A percentile compares a stretch with the other conserved stretches of the same genome.
phyloP scores from a whole-genome alignment of 30 jellyfish, hydroid and myxozoan genomes.

The Turritopsis dohrnii region DNA sequence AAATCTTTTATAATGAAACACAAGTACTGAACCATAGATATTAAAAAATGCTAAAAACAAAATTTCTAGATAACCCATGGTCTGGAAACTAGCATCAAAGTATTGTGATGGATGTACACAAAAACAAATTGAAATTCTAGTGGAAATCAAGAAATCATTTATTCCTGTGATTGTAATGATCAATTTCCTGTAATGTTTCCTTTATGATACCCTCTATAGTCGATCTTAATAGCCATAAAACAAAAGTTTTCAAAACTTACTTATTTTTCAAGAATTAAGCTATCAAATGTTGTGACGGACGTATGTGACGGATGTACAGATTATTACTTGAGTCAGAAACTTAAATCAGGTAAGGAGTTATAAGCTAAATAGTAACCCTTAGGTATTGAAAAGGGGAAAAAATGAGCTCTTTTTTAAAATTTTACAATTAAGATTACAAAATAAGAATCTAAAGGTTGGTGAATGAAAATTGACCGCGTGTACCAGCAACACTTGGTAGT shows the following conservation, averaged over 20 bases:
- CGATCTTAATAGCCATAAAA: conserved; percentile 1
- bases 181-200: too few species aligned
- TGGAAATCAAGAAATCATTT: conserved; percentile 5
- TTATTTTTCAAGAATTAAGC: conserved; percentile 7
- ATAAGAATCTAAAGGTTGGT: too few species aligned
- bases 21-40: too few species aligned
- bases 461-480: too few species aligned
- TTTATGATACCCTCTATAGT: not conserved
- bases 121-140: not conserved
- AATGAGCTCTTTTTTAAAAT: too few species aligned
- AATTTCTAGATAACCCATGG: conserved; percentile 1
- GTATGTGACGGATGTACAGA: not conserved
- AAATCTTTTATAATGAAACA: too few species aligned
- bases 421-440: too few species aligned
- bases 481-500: too few species aligned
- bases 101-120: conserved; percentile 8
- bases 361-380: conserved; percentile 7
- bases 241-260: conserved; percentile 2
- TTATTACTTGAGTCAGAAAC: not conserved
- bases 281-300: conserved; percentile 8
- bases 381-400: conserved; percentile 7
- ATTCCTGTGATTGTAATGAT: not conserved
- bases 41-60: not conserved
- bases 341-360: not conserved
- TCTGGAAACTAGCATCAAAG: conserved; percentile 11